Base-by-base conservation (phyloP, 2,113 vertebrate genomes). In the Paradisaea rubra region DNA sequence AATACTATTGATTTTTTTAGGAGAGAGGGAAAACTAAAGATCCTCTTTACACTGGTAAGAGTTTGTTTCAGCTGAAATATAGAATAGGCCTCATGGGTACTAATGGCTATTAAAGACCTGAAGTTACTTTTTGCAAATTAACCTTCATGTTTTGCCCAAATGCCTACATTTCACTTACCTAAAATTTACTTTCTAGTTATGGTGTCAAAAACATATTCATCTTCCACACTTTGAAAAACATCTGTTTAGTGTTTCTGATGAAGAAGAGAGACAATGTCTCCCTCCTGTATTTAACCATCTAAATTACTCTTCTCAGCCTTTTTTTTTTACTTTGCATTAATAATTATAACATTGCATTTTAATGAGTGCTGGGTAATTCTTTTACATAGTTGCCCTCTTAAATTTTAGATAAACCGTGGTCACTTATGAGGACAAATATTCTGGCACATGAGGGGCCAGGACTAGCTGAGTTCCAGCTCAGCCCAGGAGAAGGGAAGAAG, bases 111-210 rank as follows among this genome's bases (percentile, higher is more conserved):
- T 89, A 87, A 87, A 96, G 50, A 90, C 45, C 4, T 6, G 25
- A 83, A 28, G 28, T 27, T 33, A 50, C 24, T 80, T 83, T 95
- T 82, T 86, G 42, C 10, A 94, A 84, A 91, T 63, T 60, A 86
- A 73, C 19, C 5, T 81, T 65, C 5, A 33, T 35, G n/a, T 74
- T 85, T 91, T 80, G 17, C 54, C 27, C 18, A 59, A 89, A 66
- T 63, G 76, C 25, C 39, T 63, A 45, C 18, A 49, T 72, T 87
- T 84, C 59, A 81, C 22, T 79, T 69, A 57, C 22, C 27, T 70
- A 87, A 88, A 49, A 42, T 68, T 81, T 82, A 89, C n/a, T 27
- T 57, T 76, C 23, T 23, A 72, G 9, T 47, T 85, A 69, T 2
- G 9, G 24, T 72, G 13, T 80, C 28, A 71, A 79, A n/a, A 95